Conservation (phyloP, 1,140 invertebrate genomes). For the Anoplophora glabripennis region DNA sequence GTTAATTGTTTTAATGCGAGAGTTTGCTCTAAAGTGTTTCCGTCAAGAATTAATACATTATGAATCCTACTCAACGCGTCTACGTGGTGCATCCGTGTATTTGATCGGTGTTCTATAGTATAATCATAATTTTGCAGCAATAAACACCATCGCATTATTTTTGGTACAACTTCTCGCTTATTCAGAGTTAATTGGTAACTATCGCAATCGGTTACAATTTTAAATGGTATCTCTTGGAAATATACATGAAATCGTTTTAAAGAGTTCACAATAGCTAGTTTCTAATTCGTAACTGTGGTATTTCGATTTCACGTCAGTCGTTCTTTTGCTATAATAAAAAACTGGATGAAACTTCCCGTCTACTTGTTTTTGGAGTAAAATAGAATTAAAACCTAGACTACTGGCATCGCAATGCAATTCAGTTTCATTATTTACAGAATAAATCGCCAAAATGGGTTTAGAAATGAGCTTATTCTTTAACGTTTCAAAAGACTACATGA, state of each 20-base stretch:
- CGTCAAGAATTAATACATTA: not conserved
- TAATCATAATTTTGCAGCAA: constrained; percentile 33
- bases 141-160: constrained; percentile 31
- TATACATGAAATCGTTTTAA: constrained; percentile 49
- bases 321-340: constrained; percentile 43
- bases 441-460: constrained; percentile 19
- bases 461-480: constrained; percentile 19
- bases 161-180: constrained; percentile 30
- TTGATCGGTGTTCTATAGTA: constrained; percentile 32
- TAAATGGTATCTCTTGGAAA: constrained; percentile 47
- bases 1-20: not conserved
- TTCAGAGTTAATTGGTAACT: constrained; percentile 31
- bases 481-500: constrained; percentile 30
- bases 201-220: constrained; percentile 44
- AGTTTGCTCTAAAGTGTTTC: not conserved
- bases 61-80: constrained; percentile 37
- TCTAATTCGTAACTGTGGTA: constrained; percentile 50
- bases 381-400: constrained; percentile 8
- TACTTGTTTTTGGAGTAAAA: constrained; percentile 19
- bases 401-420: constrained; percentile 25
- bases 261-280: constrained; percentile 49
- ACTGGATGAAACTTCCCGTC: constrained; percentile 37
- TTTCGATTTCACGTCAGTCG: constrained; percentile 44
- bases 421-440: constrained; percentile 9
- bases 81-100: constrained; percentile 36